These are phyloP conservation scores for Paedocypris sp. DNA, from an alignment of 2,113 vertebrate species.

Conservation along the genomic window DNA sequence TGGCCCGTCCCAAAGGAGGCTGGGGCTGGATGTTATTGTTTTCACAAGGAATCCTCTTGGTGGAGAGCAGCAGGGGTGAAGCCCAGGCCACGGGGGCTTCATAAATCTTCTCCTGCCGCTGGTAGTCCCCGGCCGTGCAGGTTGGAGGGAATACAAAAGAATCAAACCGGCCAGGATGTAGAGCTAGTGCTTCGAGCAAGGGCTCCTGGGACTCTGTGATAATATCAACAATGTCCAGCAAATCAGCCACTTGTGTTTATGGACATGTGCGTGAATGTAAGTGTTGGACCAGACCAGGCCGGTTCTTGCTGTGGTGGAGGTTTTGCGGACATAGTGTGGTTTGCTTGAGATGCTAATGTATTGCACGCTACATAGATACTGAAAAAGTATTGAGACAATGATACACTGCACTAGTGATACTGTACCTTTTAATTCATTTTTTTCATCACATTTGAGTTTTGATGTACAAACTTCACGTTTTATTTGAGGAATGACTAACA, in stretches of 20 bases:
- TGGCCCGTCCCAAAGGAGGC: slow-evolving; percentile 57
- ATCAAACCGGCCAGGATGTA: slow-evolving; percentile 80
- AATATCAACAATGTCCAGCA: slow-evolving; percentile 79
- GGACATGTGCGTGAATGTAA: slow-evolving; percentile 13
- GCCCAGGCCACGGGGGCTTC: slow-evolving; percentile 64
- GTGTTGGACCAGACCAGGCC: slow-evolving; percentile 31
- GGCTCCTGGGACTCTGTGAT: slow-evolving; percentile 70
- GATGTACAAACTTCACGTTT: too few species aligned
- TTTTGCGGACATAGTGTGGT: too few species aligned
- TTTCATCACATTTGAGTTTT: too few species aligned
- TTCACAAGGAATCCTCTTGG: slow-evolving; percentile 72
- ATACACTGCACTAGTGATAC: too few species aligned
- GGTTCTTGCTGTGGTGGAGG: slow-evolving; percentile 16
- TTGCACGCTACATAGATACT: too few species aligned
- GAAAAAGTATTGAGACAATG: too few species aligned
- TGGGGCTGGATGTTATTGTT: slow-evolving; percentile 80
- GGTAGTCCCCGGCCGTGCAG: slow-evolving; percentile 74
- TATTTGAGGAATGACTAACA: too few species aligned
- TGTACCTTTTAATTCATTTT: too few species aligned
- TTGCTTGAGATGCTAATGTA: too few species aligned
- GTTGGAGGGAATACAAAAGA: slow-evolving; percentile 79
- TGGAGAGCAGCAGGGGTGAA: slow-evolving; percentile 65
- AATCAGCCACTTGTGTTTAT: slow-evolving; percentile 50
- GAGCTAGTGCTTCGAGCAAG: slow-evolving; percentile 43
- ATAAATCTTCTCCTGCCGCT: slow-evolving; percentile 83